phyloP scores from a whole-genome alignment of 2,888 invertebrate species.

The Drosophila borborema region DNA sequence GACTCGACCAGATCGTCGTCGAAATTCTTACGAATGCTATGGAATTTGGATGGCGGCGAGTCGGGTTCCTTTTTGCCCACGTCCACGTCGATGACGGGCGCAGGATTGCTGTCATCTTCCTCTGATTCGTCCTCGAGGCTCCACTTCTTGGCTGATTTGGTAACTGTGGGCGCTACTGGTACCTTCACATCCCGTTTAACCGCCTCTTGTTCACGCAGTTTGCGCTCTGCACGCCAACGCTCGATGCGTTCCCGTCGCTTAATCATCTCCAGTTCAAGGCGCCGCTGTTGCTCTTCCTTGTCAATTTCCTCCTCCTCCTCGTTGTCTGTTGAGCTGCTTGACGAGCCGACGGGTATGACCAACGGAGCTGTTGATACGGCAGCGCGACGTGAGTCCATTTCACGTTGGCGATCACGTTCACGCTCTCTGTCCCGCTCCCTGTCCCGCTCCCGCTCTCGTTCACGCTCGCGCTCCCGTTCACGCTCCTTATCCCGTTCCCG shows the following conservation, averaged over 20 bases:
- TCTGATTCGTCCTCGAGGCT: slow-evolving; percentile 98
- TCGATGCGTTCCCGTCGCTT: slow-evolving; percentile 97
- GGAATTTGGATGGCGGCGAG: slow-evolving; percentile 82
- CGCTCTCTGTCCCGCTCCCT: slow-evolving; percentile 79
- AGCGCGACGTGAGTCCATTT: slow-evolving; percentile 73
- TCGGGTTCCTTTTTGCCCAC: slow-evolving; percentile 71
- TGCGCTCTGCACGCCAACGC: slow-evolving; percentile 97
- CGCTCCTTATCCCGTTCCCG: slow-evolving; percentile 85
- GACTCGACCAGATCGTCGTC: slow-evolving; percentile 80
- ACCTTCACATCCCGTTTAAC: slow-evolving; percentile 92
- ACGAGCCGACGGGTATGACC: slow-evolving; percentile 65
- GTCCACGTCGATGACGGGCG: slow-evolving; percentile 55
- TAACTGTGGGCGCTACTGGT: slow-evolving; percentile 81
- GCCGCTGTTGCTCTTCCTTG: slow-evolving; percentile 95
- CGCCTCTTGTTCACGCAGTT: slow-evolving; percentile 93
- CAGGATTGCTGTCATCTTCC: slow-evolving; percentile 89
- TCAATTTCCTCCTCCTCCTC: slow-evolving; percentile 86
- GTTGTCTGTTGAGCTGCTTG: slow-evolving; percentile 81
- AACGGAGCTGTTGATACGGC: slow-evolving; percentile 53
- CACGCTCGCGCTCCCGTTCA: slow-evolving; percentile 87
- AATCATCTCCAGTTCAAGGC: slow-evolving; percentile 97
- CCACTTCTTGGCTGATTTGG: slow-evolving; percentile 94
- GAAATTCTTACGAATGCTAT: slow-evolving; percentile 77
- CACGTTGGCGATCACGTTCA: slow-evolving; percentile 87
- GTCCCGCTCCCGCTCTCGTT: slow-evolving; percentile 85